Percentiles rank a stretch among this genome's conserved stretches.
phyloP scores from a whole-genome alignment of 2,113 vertebrate species.

The Ibidorhyncha struthersii region DNA sequence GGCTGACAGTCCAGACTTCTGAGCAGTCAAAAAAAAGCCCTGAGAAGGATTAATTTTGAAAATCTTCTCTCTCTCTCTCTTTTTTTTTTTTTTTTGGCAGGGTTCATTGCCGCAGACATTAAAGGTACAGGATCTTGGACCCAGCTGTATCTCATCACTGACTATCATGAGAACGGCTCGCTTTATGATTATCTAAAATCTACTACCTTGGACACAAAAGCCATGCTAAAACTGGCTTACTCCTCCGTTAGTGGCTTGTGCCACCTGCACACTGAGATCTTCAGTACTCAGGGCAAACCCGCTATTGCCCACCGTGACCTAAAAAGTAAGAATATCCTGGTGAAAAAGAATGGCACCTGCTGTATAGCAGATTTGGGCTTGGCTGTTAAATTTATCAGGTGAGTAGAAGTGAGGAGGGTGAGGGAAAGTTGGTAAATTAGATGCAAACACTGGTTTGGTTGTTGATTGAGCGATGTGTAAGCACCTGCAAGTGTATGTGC shows the following conservation, averaged over 20 bases:
- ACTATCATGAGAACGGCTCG: slow-evolving; percentile 96
- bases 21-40: not conserved
- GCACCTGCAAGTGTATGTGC: not conserved
- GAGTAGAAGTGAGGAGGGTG: not conserved
- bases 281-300: slow-evolving; percentile 95
- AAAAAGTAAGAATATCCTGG: slow-evolving; percentile 97
- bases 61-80: accelerated
- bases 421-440: not conserved
- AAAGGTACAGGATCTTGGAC: slow-evolving; percentile 99
- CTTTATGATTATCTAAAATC: slow-evolving; percentile 97
- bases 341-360: slow-evolving; percentile 95
- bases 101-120: slow-evolving; percentile 97
- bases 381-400: slow-evolving; percentile 98
- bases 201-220: slow-evolving; percentile 89
- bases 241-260: slow-evolving; percentile 92
- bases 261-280: slow-evolving; percentile 97
- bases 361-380: slow-evolving; percentile 96
- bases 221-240: slow-evolving; percentile 92
- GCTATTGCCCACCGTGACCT: slow-evolving; percentile 96
- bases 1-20: not conserved
- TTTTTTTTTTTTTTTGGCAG: slow-evolving; percentile 70
- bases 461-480: not conserved
- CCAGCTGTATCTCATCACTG: slow-evolving; percentile 95
- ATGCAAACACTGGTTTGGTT: not conserved
- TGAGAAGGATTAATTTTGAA: not conserved